These are phyloP conservation scores for Eupeodes corollae DNA, from an alignment of 1,140 invertebrate genomes.

Conservation along the genomic window DNA sequence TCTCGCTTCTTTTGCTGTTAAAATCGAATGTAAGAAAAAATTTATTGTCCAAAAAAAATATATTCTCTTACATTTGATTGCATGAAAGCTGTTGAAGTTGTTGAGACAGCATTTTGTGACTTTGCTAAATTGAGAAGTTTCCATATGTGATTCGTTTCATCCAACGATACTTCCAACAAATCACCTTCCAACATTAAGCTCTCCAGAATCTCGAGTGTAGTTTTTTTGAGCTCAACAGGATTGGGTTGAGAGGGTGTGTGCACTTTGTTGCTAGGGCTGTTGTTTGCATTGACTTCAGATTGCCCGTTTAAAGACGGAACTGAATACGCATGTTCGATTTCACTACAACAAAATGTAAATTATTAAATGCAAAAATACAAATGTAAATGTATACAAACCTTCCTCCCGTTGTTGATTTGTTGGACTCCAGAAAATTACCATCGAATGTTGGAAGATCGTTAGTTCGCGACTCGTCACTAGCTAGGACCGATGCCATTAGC, in stretches of 20 bases:
- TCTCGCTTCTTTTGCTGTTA: too few species aligned
- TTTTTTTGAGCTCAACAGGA: neutral
- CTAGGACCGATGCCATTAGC: too few species aligned
- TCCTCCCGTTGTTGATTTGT: neutral
- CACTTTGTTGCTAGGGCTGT: neutral
- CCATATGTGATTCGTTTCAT: constrained; percentile 74
- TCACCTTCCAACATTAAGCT: constrained; percentile 82
- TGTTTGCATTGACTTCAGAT: neutral
- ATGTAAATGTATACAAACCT: neutral
- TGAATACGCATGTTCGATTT: neutral
- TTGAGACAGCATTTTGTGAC: neutral
- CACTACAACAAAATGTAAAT: neutral
- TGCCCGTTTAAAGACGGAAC: neutral
- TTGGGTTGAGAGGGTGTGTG: neutral
- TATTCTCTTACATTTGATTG: constrained; percentile 17
- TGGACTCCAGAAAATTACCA: neutral
- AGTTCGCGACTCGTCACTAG: too few species aligned
- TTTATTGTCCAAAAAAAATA: too few species aligned
- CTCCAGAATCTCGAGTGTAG: constrained; percentile 46
- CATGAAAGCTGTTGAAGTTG: constrained; percentile 25
- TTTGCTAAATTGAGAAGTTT: constrained; percentile 46
- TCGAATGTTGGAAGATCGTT: too few species aligned
- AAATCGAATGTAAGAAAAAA: too few species aligned
- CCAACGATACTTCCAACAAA: constrained; percentile 66
- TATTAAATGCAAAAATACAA: neutral